phyloP scores from a whole-genome alignment of 2,888 invertebrate genomes.

The Drosophila atroscutellata region DNA sequence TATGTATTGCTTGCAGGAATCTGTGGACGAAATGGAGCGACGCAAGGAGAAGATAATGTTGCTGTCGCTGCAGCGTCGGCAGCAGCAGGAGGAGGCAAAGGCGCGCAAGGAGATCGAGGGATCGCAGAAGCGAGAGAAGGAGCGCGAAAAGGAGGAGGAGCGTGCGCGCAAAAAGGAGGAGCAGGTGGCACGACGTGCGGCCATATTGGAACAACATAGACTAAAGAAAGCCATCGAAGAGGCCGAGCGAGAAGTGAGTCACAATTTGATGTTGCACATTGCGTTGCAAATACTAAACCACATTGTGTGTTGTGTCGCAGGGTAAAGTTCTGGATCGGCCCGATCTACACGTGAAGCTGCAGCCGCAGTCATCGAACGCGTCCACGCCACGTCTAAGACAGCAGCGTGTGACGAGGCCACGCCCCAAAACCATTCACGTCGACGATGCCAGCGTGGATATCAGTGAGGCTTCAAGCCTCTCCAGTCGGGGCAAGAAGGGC shows the following conservation, averaged over 20 bases:
- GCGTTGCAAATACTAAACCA: neutral
- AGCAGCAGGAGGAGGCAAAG: constrained; percentile 95
- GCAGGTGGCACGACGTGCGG: constrained; percentile 93
- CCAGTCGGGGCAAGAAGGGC: constrained; percentile 91
- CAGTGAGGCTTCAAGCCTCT: constrained; percentile 90
- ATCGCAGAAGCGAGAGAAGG: constrained; percentile 90
- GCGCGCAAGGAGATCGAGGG: constrained; percentile 93
- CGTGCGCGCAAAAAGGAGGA: constrained; percentile 91
- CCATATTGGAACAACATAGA: constrained; percentile 96
- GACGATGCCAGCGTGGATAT: constrained; percentile 92
- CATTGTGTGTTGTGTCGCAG: constrained; percentile 83
- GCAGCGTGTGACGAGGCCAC: constrained; percentile 89
- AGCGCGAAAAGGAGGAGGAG: constrained; percentile 91
- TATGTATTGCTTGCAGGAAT: constrained; percentile 87
- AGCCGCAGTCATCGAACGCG: constrained; percentile 74
- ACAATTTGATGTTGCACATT: neutral
- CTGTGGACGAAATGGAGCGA: constrained; percentile 95
- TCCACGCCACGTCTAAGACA: constrained; percentile 88
- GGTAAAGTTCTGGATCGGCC: constrained; percentile 92
- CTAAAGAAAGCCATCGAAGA: constrained; percentile 97
- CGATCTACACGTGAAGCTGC: constrained; percentile 88
- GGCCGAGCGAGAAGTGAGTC: constrained; percentile 91
- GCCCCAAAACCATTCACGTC: constrained; percentile 96
- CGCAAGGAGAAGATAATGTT: constrained; percentile 96
- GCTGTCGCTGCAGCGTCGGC: constrained; percentile 94